phyloP scores from a whole-genome alignment of 2,888 invertebrate genomes.

The Heliconius sara region DNA sequence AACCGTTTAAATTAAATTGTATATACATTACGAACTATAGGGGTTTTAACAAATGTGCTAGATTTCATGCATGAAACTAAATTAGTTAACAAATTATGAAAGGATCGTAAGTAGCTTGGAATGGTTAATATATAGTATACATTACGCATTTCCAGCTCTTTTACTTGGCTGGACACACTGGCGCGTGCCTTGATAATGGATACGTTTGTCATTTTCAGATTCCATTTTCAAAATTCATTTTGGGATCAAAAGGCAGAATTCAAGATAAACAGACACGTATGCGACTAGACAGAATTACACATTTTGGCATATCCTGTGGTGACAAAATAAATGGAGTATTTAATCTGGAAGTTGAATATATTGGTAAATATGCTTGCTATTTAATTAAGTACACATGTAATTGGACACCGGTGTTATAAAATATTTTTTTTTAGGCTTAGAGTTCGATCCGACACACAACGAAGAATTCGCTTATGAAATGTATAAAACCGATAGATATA shows the following conservation, averaged over 20 bases:
- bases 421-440: slow-evolving; percentile 82
- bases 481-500: slow-evolving; percentile 89
- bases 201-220: slow-evolving; percentile 85
- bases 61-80: too few species aligned
- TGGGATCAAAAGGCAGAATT: slow-evolving; percentile 91
- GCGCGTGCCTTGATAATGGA: too few species aligned
- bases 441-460: slow-evolving; percentile 89
- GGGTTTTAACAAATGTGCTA: too few species aligned
- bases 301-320: slow-evolving; percentile 92
- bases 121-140: too few species aligned
- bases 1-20: too few species aligned
- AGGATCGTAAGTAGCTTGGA: too few species aligned
- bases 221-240: slow-evolving; percentile 96
- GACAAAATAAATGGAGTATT: slow-evolving; percentile 93
- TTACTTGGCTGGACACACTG: too few species aligned
- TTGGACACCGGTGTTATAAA: not conserved
- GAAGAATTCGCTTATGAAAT: slow-evolving; percentile 98
- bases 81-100: too few species aligned
- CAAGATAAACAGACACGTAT: slow-evolving; percentile 91
- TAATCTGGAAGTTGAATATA: slow-evolving; percentile 92
- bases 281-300: slow-evolving; percentile 85
- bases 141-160: too few species aligned
- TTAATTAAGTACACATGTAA: not conserved
- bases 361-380: slow-evolving; percentile 82
- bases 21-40: too few species aligned